phyloP scores from a whole-genome alignment of 2,113 vertebrate species.

The Salvelinus alpinus region DNA sequence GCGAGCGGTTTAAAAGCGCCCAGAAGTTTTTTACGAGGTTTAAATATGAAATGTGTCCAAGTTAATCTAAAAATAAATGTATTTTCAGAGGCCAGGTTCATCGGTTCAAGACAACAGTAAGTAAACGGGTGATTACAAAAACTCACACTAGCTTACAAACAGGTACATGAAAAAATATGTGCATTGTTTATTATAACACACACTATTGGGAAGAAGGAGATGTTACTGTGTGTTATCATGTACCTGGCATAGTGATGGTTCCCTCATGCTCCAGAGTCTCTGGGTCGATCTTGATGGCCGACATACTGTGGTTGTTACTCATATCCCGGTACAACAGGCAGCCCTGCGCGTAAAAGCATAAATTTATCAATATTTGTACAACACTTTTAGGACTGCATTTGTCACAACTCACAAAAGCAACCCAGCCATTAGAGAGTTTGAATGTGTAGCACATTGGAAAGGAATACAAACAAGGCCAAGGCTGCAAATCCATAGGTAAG shows the following conservation, averaged over 20 bases:
- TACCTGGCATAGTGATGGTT: slow-evolving; percentile 92
- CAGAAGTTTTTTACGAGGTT: neutral
- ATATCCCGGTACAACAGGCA: slow-evolving; percentile 93
- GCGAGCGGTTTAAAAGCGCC: neutral
- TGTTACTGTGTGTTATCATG: neutral
- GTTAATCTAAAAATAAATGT: too few relatives aligned
- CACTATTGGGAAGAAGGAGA: too few relatives aligned
- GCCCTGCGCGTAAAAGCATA: slow-evolving; percentile 75
- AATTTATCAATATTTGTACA: neutral
- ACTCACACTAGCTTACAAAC: neutral
- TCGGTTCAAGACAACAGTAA: too few relatives aligned
- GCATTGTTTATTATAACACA: too few relatives aligned
- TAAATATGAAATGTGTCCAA: too few relatives aligned
- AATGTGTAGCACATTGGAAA: too few relatives aligned
- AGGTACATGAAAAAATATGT: too few relatives aligned
- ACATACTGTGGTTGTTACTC: slow-evolving; percentile 93
- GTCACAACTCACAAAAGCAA: neutral
- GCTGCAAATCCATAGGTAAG: too few relatives aligned
- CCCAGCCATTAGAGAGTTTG: too few relatives aligned
- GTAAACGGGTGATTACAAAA: too few relatives aligned
- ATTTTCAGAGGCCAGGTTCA: too few relatives aligned
- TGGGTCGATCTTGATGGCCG: slow-evolving; percentile 94
- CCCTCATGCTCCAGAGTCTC: slow-evolving; percentile 97
- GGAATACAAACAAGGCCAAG: neutral
- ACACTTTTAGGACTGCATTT: neutral